These are phyloP conservation scores for Schizaphis graminum DNA, from an alignment of 2,888 invertebrate species.

Conservation along the genomic window DNA sequence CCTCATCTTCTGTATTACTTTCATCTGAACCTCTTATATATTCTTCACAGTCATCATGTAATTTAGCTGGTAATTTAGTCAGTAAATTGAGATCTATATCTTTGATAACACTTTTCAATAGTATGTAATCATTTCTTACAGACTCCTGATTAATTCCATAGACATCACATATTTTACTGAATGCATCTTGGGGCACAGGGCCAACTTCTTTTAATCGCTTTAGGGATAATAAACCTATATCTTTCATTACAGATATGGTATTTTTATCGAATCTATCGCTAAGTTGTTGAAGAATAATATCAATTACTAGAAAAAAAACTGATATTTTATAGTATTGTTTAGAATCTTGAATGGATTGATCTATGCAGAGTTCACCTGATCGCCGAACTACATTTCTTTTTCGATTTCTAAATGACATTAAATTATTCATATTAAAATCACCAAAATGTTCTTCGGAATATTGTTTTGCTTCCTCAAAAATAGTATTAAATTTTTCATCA, in stretches of 20 bases:
- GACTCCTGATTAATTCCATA: background rate
- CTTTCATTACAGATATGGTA: slow-evolving; percentile 11
- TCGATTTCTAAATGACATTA: background rate
- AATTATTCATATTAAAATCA: slow-evolving; percentile 2
- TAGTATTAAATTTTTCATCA: background rate
- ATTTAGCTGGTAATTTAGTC: too few relatives aligned
- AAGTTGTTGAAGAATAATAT: slow-evolving; percentile 22
- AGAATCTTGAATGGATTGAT: background rate
- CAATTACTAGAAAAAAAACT: background rate
- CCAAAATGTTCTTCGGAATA: background rate
- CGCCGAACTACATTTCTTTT: slow-evolving; percentile 7
- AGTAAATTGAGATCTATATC: too few relatives aligned
- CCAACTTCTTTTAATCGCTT: background rate
- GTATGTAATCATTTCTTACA: too few relatives aligned
- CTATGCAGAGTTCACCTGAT: background rate
- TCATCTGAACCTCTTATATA: background rate
- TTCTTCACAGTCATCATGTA: background rate
- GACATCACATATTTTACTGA: slow-evolving; percentile 1
- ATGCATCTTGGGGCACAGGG: slow-evolving; percentile 5
- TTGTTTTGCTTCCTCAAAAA: background rate
- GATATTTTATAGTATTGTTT: background rate
- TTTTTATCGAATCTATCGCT: background rate
- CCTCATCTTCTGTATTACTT: background rate
- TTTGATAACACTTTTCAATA: too few relatives aligned
- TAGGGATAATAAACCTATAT: background rate